Evolutionary conservation across 2,113 vertebrate species (phyloP), one percentile per base, ranked within the genome.

Genomic region (Stegostoma tigrinum): DNA sequence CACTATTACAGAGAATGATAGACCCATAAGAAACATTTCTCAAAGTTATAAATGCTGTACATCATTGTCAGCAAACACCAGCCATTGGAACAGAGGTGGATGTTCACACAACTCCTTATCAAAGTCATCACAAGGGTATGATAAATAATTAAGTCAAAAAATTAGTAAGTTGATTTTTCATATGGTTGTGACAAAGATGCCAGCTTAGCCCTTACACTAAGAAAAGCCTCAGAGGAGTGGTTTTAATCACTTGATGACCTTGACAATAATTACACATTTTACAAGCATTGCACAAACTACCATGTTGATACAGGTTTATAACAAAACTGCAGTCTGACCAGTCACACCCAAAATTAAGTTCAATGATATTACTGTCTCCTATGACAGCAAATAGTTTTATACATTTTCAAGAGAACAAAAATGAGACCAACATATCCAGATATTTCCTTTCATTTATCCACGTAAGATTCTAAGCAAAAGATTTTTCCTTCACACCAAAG

Each of bases 191-290:
- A 52, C 10, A 48, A 93, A 67, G 61, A 91, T 95, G 19, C 3
- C 27, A 95, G 87, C 27, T 15, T 61, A 90, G 55, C 27, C 34
- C 12, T 90, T 90, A 64, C 15, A 90, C 27, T 83, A 61, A 90
- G 12, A 68, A 94, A 68, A 70, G 42, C 61, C 87, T 38, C 42
- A 8, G 66, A 94, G 67, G 66, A 68, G 66, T 68, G 66, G 23
- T 75, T 95, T 45, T 95, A 30, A 30, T 68, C 38, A 94, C 42
- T 94, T 94, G 91, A 94, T 70, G 64, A 70, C 91, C 91, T 68
- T 34, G 94, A 45, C 67, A 95, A 95, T 45, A 95, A 95, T 95
- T 52, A 72, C 72, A 23, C 24, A 95, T 70, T 95, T 95, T 95
- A 95, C 23, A 95, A 70, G 42, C 23, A 70, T 52, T 48, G 68